A percentile compares a stretch with the other conserved stretches of the same genome.
Conservation (phyloP, 2,888 invertebrate species). For the Mantis religiosa region DNA sequence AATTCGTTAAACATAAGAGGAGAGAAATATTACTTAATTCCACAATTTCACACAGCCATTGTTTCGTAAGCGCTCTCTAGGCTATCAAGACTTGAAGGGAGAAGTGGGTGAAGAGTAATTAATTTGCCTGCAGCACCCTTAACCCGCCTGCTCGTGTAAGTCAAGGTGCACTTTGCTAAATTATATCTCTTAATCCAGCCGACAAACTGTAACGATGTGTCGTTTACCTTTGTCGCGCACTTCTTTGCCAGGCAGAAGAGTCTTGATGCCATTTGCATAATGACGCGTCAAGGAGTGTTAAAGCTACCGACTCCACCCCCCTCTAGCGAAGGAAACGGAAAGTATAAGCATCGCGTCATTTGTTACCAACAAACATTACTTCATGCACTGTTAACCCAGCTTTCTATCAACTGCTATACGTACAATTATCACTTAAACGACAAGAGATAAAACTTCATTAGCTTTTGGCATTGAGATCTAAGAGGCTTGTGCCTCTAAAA, state of each 20-base stretch:
- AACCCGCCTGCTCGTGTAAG: background rate
- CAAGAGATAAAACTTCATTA: too few relatives aligned
- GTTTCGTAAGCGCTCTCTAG: background rate
- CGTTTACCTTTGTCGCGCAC: background rate
- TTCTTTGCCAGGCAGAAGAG: background rate
- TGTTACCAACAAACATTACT: background rate
- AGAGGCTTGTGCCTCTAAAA: too few relatives aligned
- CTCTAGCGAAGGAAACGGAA: background rate
- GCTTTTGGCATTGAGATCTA: too few relatives aligned
- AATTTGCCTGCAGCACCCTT: background rate
- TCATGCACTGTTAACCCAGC: background rate
- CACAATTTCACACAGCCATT: background rate
- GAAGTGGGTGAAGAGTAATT: background rate
- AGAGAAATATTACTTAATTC: background rate
- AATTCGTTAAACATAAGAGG: background rate
- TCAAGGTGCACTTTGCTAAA: background rate
- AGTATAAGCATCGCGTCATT: background rate
- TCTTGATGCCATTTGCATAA: background rate
- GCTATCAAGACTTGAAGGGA: background rate
- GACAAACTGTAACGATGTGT: background rate
- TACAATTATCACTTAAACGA: too few relatives aligned
- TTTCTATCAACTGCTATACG: too few relatives aligned
- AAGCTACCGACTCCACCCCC: background rate
- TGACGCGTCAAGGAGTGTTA: background rate
- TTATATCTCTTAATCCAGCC: background rate